Base-by-base conservation (phyloP, 1,140 invertebrate species). In the Lysiphlebus fabarum region DNA sequence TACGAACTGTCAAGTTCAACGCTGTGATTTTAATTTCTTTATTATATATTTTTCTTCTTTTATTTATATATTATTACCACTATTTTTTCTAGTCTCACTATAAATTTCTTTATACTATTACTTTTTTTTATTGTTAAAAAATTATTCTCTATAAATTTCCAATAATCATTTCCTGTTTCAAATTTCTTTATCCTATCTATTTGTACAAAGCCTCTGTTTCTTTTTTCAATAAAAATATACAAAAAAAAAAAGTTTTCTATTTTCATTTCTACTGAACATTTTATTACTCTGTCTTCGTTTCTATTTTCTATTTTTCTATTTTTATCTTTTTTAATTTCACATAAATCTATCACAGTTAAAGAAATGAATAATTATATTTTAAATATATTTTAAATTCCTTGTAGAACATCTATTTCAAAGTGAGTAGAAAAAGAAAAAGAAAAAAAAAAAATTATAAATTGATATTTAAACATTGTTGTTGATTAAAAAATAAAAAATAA, bases 21-120 rank as follows among this genome's bases (percentile, higher is more conserved):
- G 56, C 61, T 62, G 56, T 58, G 56, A 62, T 60, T 60, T 55
- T 54, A 43, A 56, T 50, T 45, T 42, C 5, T 34, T 26, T 57
- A 17, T 64, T n/a, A 49, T 56, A 36, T 43, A 5, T 55, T 48
- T 37, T 48, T 14, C 17, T 3, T 4, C 17, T 36, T 59, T 34
- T 44, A 0, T 51, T 53, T 43, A 12, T 4, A 10, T 38, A 54
- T 44, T 40, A 36, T 17, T 36, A 12, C 38, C 8, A 43, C 41
- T 34, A 26, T 17, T 17, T 33, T 5, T 54, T 33, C 40, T 12
- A 12, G 33, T 42, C 43, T 14, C 12, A 7, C 38, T 17, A 41
- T 54, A 33, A 14, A 42, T 43, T 54, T 34, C 17, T 53, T n/a
- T 12, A 4, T 12, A 51, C 12, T 53, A 34, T 12, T 12, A 26